Base-by-base conservation (phyloP, 2,113 vertebrate species). In the Plestiodon gilberti region DNA sequence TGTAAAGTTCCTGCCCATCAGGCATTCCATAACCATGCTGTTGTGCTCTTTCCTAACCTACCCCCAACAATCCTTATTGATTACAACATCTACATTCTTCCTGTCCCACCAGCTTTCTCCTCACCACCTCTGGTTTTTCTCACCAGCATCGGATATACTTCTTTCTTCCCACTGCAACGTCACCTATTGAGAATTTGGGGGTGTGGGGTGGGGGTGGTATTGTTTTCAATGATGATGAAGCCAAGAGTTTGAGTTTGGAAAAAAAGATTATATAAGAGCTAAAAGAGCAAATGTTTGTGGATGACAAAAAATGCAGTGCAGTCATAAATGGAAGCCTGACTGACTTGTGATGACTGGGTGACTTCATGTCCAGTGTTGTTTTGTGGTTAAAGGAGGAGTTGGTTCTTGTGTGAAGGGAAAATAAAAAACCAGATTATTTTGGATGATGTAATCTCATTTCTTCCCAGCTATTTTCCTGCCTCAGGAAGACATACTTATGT, bases 371-470 rank as follows among this genome's bases (percentile, higher is more conserved):
- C 91, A 92, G 55, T 86, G 77, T 81, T 90, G 81, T 90, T 93
- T 81, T 93, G 94, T 93, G 94, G 91, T 80, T 92, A 92, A 93
- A 94, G 75, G 73, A 87, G 62, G 81, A 85, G 90, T 92, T 93
- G 84, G 78, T 94, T 75, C 78, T 93, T 92, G 86, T 74, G 87
- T 90, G 69, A 90, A 93, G 33, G 78, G 83, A 92, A 93, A 94
- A 94, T 87, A 86, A 92, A 93, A n/a, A 94, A 88, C 83, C 93
- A 95, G 87, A 93, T 94, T 91, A 85, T 65, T 86, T 79, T 84
- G 75, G 74, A 88, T 95, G 92, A 94, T 83, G 91, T 93, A 92
- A 94, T 23, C 48, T 81, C 1, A 25, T 22, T 40, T 43, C 79
- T 67, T 82, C 38, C 69, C 92, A 93, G n/a, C 25, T 92, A 0